Base-by-base conservation (phyloP, 2,113 vertebrate species). In the Theristicus caerulescens region DNA sequence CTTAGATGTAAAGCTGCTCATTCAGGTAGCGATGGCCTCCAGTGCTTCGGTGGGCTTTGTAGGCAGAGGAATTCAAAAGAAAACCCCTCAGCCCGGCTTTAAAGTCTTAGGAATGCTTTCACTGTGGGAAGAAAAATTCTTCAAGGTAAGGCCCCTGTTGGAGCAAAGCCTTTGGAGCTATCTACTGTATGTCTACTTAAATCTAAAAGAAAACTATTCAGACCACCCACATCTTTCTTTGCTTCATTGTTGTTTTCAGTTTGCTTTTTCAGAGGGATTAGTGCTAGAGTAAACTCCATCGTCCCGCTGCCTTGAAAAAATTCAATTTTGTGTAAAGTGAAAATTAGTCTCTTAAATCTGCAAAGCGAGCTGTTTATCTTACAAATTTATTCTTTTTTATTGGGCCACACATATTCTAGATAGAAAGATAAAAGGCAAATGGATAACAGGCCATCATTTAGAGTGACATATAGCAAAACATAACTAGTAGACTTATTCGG, bases 281-380 rank as follows among this genome's bases (percentile, higher is more conserved):
- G 97, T 97, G 94, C 93, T 96, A 96, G 94, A 96, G 96, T 98
- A 97, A 98, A 98, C 97, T 97, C 97, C 58, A 95, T 96, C 86
- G 81, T 96, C 96, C 97, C 73, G 21, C 94, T 97, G 97, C 97
- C 97, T 97, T 95, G 93, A 95, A 96, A 95, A 97, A 97, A 95
- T 82, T 91, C 88, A 95, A 96, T 97, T 97, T 97, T 97, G 96
- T 91, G 95, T 97, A 96, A 98, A 98, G 97, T 95, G 97, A 98
- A 98, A 98, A 98, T 98, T 97, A 98, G 98, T 94, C 98, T 98
- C 98, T 98, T 98, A 98, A 98, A 98, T 98, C 98, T 98, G 97
- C 97, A 97, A 97, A 98, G 97, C 78, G 97, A 97, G 97, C 97
- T 98, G 98, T 98, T 98, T 98, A 98, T 98, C 97, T 98, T 98